Evolutionary conservation across 2,888 invertebrate genomes (phyloP), one percentile per base, ranked within the genome.

Genomic region (Carpatolechia fugitivella): DNA sequence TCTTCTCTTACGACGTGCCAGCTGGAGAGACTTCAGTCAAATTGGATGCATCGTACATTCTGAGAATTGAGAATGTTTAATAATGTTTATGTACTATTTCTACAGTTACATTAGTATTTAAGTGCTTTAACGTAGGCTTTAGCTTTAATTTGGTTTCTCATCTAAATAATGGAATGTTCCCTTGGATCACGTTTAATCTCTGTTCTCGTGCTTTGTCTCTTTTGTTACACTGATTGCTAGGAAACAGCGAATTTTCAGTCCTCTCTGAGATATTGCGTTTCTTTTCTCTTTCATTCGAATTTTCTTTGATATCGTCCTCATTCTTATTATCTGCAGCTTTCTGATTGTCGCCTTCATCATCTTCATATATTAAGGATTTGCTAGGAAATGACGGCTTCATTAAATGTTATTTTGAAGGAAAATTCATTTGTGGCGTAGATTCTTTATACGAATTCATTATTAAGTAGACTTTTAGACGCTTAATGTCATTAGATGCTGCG

Each of bases 371-470:
- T 18, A 11, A 18, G 8, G 35, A 20, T 52, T 41, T 41, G 7
- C 29, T 30, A 40, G 51, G 20, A 41, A 30, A 14, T 51, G 40
- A 51, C 16, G 30, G 51, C 29, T 24, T 29, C 30, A 40, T 51
- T 51, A 24, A 13, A 33, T 51, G 14, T n/a, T 10, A 35, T 36
- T n/a, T n/a, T n/a, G n/a, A n/a, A n/a, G 36, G 20, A 31, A 1
- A 8, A 7, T 29, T 51, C 29, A 38, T 38, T 40, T 40, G 16
- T 31, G 16, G 48, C 20, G 5, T 1, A 35, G 33, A 1, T 16
- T 49, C 7, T 40, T 8, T 18, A 24, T 0, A 3, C 14, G 35
- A 33, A n/a, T 52, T 33, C 35, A 41, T 44, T 52, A 16, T 52
- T 46, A 30, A 33, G 33, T 36, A 38, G 50, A 38, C 14, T 41